Base-by-base conservation (phyloP, 2,113 vertebrate species). In the Taxidea taxus region DNA sequence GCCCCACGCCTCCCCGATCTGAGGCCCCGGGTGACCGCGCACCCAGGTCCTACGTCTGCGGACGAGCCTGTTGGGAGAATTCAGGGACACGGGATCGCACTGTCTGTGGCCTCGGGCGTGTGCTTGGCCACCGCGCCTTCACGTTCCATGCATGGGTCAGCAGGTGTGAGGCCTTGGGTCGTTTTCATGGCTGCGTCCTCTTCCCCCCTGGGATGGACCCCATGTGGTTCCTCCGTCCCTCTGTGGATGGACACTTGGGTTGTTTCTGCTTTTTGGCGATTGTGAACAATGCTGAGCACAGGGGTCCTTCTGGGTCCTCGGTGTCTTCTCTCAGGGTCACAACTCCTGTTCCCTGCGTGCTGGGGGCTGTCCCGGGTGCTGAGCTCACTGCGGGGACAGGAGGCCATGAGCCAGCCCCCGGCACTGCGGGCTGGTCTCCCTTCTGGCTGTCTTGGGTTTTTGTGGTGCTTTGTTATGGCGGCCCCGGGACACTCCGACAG, bases 111-210 rank as follows among this genome's bases (percentile, higher is more conserved):
- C 42, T 14, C 4, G 4, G 1, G 31, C 2, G 11, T 31, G 54
- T 15, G 31, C 37, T 4, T 2, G 49, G 1, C 11, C 9, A 0
- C 1, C 8, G 0, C 7, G 1, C 2, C 1, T 15, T 10, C 49
- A 5, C 3, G 64, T 23, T 47, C 25, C 18, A 2, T 18, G 2
- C 64, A 0, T 0, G 0, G 7, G 1, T 11, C 0, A 13, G 66
- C 10, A 0, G 0, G 9, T 3, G 21, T 58, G 8, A 6, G 25
- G 4, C 6, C 21, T 3, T 44, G 4, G 0, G 9, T 31, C 51
- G 6, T 84, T 0, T 84, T 44, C 37, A 1, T 15, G 68, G 47
- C 8, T 39, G 54, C 3, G 0, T 21, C 39, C 1, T 66, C 29
- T 8, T 23, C 51, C 80, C 13, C 15, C 0, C 25, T 58, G 2